Evolutionary conservation across 2,888 invertebrate species (phyloP), one percentile per base, ranked within the genome.

Genomic region (Baronia brevicornis): DNA sequence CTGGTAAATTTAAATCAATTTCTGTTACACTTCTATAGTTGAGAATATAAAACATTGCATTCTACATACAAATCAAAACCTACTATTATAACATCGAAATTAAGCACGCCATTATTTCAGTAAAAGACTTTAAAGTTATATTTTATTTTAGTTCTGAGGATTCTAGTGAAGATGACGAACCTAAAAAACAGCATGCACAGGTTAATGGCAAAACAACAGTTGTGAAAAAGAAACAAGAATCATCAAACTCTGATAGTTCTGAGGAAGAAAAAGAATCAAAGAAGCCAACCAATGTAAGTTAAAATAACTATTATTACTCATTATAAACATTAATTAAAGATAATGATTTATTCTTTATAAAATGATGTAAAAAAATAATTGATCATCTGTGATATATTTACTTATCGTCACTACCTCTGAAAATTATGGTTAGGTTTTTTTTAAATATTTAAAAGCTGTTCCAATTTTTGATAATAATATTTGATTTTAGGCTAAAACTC

Each of bases 391-490:
- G 68, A 69, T 67, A 57, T 51, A 45, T 54, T 36, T 28, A 27
- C 35, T 29, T 27, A 46, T 78, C 74, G 78, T 78, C 78, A 78
- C 78, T 79, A 78, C 79, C 79, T 75, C 78, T 79, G 65, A n/a
- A n/a, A n/a, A n/a, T n/a, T n/a, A n/a, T n/a, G n/a, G n/a, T n/a
- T n/a, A n/a, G n/a, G n/a, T n/a, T n/a, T n/a, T n/a, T n/a, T n/a
- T n/a, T n/a, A n/a, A n/a, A 63, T 36, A 38, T 21, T 2, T 10
- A 10, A 5, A 25, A 21, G n/a, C 20, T 24, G 3, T 6, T 24
- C n/a, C 11, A 27, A 26, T 12, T 0, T 11, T 33, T 2, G 2
- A 25, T 8, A 28, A 12, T 18, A 17, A 32, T 1, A 11, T 21
- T 26, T 35, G 2, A 8, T 41, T 48, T 19, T 22, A 55, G 53